Base-by-base conservation (phyloP, 2,888 invertebrate genomes). In the Acrobasis repandana region DNA sequence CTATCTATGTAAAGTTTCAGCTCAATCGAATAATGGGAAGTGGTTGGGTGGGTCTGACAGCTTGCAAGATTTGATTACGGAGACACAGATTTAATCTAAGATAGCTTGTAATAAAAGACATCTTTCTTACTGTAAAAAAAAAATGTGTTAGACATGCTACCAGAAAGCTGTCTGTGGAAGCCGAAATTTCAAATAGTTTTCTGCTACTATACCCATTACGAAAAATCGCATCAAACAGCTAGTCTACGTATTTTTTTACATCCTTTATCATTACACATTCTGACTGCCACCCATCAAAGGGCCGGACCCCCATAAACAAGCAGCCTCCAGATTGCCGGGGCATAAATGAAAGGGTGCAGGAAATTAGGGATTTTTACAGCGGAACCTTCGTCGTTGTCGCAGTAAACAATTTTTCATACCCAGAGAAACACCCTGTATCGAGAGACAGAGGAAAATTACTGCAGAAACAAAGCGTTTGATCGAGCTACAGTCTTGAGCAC, bases 331-430 rank as follows among this genome's bases (percentile, higher is more conserved):
- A 90, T 90, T 91, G 90, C 86, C 81, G 80, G 83, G 86, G 82
- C 85, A 90, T 88, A 91, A 90, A 91, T 89, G 91, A 90, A 92
- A 90, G 91, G 91, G 91, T 89, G 84, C 86, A 87, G 89, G 90
- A 90, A 90, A 92, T 92, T 91, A 90, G 89, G 91, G 90, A 88
- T 90, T 90, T 90, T 90, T 90, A 90, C 82, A 82, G 81, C 88
- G 85, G 80, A 81, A 82, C 82, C 83, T 75, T 76, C 70, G 82
- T 82, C 82, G 79, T 76, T 66, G 73, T 71, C 72, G 71, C 80
- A 78, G 83, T 89, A 87, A 90, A 88, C 86, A 87, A 90, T 89
- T 90, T 90, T 89, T 90, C 87, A 88, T 88, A 79, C 83, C 71
- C 79, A 16, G 16, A 2, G 51, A 8, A 28, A 28, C 6, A 28